Percentiles rank a stretch among this genome's conserved stretches.
These are phyloP conservation scores for Drosophila navojoa DNA, from an alignment of 1,140 invertebrate species.

Conservation along the genomic window DNA sequence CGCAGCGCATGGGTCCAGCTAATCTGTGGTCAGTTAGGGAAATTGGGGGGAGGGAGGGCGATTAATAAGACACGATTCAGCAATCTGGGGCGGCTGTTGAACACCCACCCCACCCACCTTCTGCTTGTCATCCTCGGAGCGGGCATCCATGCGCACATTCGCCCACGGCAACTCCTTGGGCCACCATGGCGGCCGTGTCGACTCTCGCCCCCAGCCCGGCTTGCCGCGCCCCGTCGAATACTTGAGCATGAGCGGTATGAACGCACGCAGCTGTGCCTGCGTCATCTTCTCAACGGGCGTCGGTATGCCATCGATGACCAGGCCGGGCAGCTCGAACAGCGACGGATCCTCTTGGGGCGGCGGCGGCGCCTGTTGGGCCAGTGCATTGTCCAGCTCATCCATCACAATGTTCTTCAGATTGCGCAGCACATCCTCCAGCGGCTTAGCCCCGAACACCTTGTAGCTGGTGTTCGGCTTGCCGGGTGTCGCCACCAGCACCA, in stretches of 20 bases:
- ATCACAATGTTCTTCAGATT: constrained; percentile 95
- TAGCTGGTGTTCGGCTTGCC: constrained; percentile 98
- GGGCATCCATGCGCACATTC: constrained; percentile 98
- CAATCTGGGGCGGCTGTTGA: constrained; percentile 47
- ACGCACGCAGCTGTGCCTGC: constrained; percentile 97
- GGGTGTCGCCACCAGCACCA: constrained; percentile 97
- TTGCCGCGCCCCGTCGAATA: constrained; percentile 98
- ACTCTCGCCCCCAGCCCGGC: constrained; percentile 98
- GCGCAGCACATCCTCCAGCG: constrained; percentile 97
- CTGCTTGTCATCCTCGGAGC: constrained; percentile 98
- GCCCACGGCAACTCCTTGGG: constrained; percentile 98
- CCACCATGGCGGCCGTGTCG: constrained; percentile 98
- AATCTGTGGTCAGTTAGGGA: constrained; percentile 87
- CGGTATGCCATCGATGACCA: constrained; percentile 98
- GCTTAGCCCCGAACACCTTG: constrained; percentile 98
- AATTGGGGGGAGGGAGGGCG: background rate
- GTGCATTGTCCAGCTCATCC: constrained; percentile 95
- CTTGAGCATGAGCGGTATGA: constrained; percentile 99
- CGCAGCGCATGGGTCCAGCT: constrained; percentile 99
- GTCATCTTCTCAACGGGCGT: constrained; percentile 99
- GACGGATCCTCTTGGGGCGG: constrained; percentile 95
- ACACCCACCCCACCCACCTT: constrained; percentile 88
- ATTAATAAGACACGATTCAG: constrained; percentile 38
- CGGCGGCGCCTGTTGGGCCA: constrained; percentile 97
- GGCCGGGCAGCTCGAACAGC: constrained; percentile 96